phyloP scores from a whole-genome alignment of 2,888 invertebrate species.

The Metellina segmentata region DNA sequence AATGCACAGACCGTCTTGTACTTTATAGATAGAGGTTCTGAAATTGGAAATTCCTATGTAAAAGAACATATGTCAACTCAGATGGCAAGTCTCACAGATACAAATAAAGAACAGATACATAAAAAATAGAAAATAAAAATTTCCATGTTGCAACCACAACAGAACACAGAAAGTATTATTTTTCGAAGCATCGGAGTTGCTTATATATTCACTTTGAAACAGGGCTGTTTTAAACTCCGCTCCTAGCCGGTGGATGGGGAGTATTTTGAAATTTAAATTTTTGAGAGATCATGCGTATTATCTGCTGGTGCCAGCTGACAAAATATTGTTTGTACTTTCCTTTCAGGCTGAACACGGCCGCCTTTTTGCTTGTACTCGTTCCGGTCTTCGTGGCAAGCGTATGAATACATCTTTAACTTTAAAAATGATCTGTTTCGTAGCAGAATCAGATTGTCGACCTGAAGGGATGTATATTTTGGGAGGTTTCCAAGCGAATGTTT shows the following conservation, averaged over 20 bases:
- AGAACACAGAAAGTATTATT: not conserved
- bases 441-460: not conserved
- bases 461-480: not conserved
- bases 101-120: not conserved
- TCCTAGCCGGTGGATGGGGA: not conserved
- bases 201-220: not conserved
- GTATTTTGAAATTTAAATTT: conserved; percentile 18
- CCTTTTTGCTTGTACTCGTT: not conserved
- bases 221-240: not conserved
- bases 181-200: not conserved
- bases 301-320: conserved; percentile 37
- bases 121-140: not conserved
- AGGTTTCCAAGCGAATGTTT: not conserved
- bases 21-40: not conserved
- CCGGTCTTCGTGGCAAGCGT: not conserved
- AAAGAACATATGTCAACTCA: conserved; percentile 22
- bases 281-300: conserved; percentile 8
- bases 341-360: not conserved
- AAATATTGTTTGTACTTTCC: not conserved
- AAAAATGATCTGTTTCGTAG: not conserved
- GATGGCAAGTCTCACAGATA: conserved; percentile 17
- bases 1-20: not conserved
- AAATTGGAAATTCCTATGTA: conserved; percentile 16
- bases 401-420: not conserved
- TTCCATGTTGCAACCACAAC: not conserved